Evolutionary conservation across 2,797 vertebrate genomes (phyloP).

Genomic region (Taenioides sp.): DNA sequence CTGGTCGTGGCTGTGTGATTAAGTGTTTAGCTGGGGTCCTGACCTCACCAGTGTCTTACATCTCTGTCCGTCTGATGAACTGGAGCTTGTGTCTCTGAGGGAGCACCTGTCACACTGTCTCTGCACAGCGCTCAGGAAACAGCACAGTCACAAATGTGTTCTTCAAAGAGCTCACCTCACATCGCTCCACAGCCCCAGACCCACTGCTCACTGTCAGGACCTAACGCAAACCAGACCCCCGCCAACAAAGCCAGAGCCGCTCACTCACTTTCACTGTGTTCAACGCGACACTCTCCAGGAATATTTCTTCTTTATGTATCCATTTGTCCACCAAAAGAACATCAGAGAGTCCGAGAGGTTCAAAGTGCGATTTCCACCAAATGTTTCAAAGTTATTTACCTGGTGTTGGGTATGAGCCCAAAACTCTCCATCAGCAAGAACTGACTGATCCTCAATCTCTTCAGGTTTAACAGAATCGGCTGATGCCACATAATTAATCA

Average conservation of each 20-base stretch:
- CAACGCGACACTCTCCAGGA: not conserved
- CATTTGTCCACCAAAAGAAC: not conserved
- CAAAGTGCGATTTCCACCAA: not conserved
- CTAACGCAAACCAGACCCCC: constrained; percentile 50
- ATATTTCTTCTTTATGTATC: not conserved
- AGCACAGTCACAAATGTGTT: constrained; percentile 43
- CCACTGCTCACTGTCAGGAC: constrained; percentile 9
- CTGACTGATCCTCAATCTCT: no score
- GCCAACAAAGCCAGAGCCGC: not conserved
- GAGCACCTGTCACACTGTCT: constrained; percentile 47
- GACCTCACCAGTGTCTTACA: constrained; percentile 52
- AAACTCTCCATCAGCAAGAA: not conserved
- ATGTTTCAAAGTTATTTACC: not conserved
- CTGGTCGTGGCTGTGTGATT: constrained; percentile 28
- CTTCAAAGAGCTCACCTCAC: constrained; percentile 44
- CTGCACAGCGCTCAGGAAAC: constrained; percentile 58
- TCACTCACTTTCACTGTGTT: constrained; percentile 7
- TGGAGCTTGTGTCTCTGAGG: constrained; percentile 47
- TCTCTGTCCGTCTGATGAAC: constrained; percentile 36
- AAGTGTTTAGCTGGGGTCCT: constrained; percentile 51
- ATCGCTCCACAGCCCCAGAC: constrained; percentile 7
- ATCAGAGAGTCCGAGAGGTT: not conserved
- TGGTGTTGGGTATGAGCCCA: not conserved
- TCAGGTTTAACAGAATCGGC: no score
- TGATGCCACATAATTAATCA: no score